A percentile compares a stretch with the other conserved stretches of the same genome.
These are phyloP conservation scores for Cheirogaleus medius DNA, from an alignment of 2,113 vertebrate species.

Conservation along the genomic window DNA sequence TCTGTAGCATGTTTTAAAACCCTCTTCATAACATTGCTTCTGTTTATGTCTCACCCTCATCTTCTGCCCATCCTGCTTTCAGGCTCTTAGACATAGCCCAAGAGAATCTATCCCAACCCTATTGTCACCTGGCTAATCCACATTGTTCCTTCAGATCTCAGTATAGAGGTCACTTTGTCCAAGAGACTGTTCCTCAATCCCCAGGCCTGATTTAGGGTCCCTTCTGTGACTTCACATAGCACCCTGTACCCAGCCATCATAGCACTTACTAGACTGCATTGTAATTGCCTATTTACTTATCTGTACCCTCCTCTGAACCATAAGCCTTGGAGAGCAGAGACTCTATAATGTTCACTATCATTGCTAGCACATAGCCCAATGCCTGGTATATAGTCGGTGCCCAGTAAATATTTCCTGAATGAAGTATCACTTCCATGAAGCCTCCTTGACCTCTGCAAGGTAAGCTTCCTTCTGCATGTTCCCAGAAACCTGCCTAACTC, in stretches of 20 bases:
- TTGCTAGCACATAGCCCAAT: not conserved
- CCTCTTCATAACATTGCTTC: not conserved
- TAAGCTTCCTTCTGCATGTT: not conserved
- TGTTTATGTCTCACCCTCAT: not conserved
- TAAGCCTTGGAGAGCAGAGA: not conserved
- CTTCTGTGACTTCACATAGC: not conserved
- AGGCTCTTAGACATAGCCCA: not conserved
- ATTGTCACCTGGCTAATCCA: not conserved
- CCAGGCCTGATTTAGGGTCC: not conserved
- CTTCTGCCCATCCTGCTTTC: not conserved
- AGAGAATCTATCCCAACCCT: not conserved
- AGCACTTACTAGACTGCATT: not conserved
- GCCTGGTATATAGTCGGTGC: not conserved
- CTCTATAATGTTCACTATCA: not conserved
- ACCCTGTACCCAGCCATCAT: not conserved
- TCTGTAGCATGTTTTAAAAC: not conserved
- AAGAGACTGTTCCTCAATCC: not conserved
- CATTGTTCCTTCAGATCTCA: not conserved
- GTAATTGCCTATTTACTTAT: not conserved
- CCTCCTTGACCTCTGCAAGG: not conserved
- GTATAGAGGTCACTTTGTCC: not conserved
- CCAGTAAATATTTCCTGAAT: slow-evolving; percentile 29
- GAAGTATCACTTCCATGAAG: not conserved
- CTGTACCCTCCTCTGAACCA: not conserved
- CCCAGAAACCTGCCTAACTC: not conserved